Base-by-base conservation (phyloP, 1,140 invertebrate genomes). In the Parapsyche elsis region DNA sequence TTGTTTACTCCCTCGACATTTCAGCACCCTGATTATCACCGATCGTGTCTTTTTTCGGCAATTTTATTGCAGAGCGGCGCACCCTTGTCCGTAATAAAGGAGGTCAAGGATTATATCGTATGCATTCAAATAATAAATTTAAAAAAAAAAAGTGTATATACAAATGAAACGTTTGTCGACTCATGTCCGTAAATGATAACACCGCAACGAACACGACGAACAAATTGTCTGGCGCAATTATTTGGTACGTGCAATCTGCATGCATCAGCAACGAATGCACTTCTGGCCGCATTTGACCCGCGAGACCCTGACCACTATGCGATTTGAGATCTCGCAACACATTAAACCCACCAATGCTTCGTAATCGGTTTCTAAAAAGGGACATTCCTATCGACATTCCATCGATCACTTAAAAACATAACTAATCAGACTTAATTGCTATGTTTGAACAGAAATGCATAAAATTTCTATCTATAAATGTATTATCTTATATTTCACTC, bases 201-300 rank as follows among this genome's bases (percentile, higher is more conserved):
- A 7, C 49, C 12, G 12, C 49, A 12, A 53, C 49, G 49, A 53
- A 53, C 49, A 53, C 49, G 16, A 53, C 49, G 49, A 53, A 53
- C 49, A 53, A 53, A 53, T 53, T 16, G 49, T 53, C 49, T 16
- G 16, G 10, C 16, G 49, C 49, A 53, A 53, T 53, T 53, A 53
- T 12, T 38, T 12, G 4, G 16, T 53, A 53, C 49, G 14, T 67
- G 24, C 64, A 67, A 67, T 67, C 24, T 67, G 21, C 64, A 23
- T 14, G 64, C 24, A 53, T 53, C 49, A 53, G 57, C 57, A 61
- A 23, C 21, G 64, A 67, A 67, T 67, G 64, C 64, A 67, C 24
- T 67, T 24, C 19, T 67, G 57, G 21, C 21, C n/a, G 21, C 57
- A 21, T 21, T 61, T 61, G 64, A 67, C 64, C 64, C 10, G 24